phyloP scores from a whole-genome alignment of 1,140 invertebrate species.

The Eueides isabella region DNA sequence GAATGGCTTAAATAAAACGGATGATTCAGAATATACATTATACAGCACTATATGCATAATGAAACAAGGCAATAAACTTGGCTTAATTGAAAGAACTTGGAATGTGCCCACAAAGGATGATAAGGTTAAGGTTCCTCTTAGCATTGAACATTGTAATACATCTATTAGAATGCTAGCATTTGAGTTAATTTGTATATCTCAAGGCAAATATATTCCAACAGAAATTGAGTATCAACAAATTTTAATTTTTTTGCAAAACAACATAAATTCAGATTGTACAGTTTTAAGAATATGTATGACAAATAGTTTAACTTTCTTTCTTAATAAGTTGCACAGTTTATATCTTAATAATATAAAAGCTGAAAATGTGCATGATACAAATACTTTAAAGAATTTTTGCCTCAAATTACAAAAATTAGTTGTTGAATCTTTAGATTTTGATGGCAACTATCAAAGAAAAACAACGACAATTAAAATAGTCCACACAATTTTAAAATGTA shows the following conservation, averaged over 20 bases:
- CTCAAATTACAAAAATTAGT: conserved; percentile 58
- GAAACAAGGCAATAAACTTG: conserved; percentile 69
- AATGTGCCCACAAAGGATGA: conserved; percentile 46
- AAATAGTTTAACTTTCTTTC: conserved; percentile 60
- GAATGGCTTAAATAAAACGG: conserved; percentile 43
- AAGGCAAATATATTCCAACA: conserved; percentile 56
- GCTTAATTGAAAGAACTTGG: conserved; percentile 37
- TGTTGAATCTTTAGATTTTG: conserved; percentile 51
- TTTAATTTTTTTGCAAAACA: conserved; percentile 62
- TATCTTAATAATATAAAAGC: conserved; percentile 47
- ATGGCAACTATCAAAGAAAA: conserved; percentile 80
- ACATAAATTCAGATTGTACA: conserved; percentile 75
- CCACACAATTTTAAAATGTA: conserved; percentile 52
- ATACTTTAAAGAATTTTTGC: conserved; percentile 53
- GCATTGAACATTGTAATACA: conserved; percentile 55
- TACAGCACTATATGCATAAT: conserved; percentile 62
- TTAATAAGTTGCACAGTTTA: conserved; percentile 52
- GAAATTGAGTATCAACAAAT: conserved; percentile 57
- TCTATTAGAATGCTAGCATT: conserved; percentile 67
- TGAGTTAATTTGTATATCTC: conserved; percentile 66
- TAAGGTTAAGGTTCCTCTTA: conserved; percentile 40
- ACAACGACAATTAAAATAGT: conserved; percentile 63
- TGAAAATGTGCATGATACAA: conserved; percentile 30
- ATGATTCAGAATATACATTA: conserved; percentile 47
- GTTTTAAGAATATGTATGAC: conserved; percentile 71